Evolutionary conservation across 1,140 invertebrate genomes (phyloP), one percentile per base, ranked within the genome.

Genomic region (Leptonema lineaticorne): DNA sequence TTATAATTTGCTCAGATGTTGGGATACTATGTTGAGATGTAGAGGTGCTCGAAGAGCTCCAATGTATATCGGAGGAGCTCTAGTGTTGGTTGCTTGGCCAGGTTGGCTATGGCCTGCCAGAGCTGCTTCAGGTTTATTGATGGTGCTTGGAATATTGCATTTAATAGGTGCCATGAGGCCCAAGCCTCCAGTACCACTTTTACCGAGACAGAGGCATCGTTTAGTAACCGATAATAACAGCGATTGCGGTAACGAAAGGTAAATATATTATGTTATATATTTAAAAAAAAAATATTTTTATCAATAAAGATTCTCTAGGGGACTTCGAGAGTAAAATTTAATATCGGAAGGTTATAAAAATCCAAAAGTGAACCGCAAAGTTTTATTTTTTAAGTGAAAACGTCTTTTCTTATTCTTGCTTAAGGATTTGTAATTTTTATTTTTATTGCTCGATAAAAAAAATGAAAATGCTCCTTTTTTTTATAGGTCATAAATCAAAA

Each of bases 191-290:
- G 64, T 33, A 29, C 67, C 70, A 16, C 64, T 69, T 18, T 64
- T 69, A 33, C 71, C 68, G 18, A 27, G 63, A 26, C 71, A 69
- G 41, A 68, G 67, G 46, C 71, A 72, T 60, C 71, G 69, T 30
- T 45, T 72, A 37, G 71, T 72, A 26, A 64, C 67, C 1, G 64
- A 63, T 29, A 57, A 30, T n/a, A 59, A 53, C 8, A 72, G 71
- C 45, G 71, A 72, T 2, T 72, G 67, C 37, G 70, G 70, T n/a
- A 60, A 30, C 5, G 70, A 72, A 24, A 72, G 70, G 70, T 72
- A 37, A 22, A 45, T 4, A n/a, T n/a, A n/a, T n/a, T n/a, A n/a
- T n/a, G n/a, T n/a, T n/a, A n/a, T n/a, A n/a, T n/a, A n/a, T n/a
- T n/a, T n/a, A n/a, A n/a, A n/a, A n/a, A n/a, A n/a, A n/a, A n/a